Evolutionary conservation across 2,888 invertebrate genomes (phyloP), one percentile per base, ranked within the genome.

Genomic region (Mycogona germanica): DNA sequence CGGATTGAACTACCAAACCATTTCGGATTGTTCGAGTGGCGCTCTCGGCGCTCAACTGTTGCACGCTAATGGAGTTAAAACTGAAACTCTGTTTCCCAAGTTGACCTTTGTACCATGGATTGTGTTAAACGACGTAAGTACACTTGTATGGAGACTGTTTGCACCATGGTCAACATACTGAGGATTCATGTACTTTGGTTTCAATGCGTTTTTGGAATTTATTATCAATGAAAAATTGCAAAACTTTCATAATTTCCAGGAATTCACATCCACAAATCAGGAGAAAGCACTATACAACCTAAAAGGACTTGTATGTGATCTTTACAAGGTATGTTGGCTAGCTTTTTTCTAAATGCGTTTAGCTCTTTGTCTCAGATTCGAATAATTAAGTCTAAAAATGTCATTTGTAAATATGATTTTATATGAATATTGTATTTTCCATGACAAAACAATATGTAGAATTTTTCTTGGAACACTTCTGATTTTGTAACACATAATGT

Each of bases 61-160:
- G 28, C 64, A 64, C 41, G 56, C 59, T 6, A 58, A 62, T 41
- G 64, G 62, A 12, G 50, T 58, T 1, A 44, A 57, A 14, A 62
- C 63, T 17, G 56, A 55, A 23, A 32, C 55, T n/a, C 59, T 64
- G 2, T 30, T 54, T 29, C 65, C 65, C 9, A 45, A 51, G 6
- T 53, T 65, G 3, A 60, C 62, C 51, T 64, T 63, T 52, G 64
- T 65, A 1, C 64, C 65, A n/a, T 64, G 65, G 64, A 48, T 53
- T 48, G 19, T 51, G 17, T 19, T 51, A n/a, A 29, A 51, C 19
- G 23, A 42, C 29, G 51, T 51, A 28, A 51, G 26, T 26, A 21
- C n/a, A n/a, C n/a, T n/a, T n/a, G n/a, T n/a, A n/a, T n/a, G n/a
- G n/a, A n/a, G n/a, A n/a, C n/a, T n/a, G n/a, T n/a, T n/a, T n/a